Evolutionary conservation across 2,797 vertebrate genomes (phyloP), one percentile per base, ranked within the genome.

Genomic region (Varecia variegata): DNA sequence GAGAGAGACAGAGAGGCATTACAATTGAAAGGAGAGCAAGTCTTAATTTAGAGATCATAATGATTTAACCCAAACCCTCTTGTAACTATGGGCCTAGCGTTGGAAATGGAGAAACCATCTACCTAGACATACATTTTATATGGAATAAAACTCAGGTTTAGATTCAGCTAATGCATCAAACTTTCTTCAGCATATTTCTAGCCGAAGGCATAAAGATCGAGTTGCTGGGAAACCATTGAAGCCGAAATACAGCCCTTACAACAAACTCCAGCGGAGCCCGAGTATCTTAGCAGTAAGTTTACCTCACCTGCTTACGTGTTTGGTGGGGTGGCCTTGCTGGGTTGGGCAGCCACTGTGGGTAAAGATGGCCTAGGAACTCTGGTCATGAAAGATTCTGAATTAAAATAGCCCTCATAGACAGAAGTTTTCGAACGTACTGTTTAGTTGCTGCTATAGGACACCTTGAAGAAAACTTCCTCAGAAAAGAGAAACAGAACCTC

Each of bases 231-330:
- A 99, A 98, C 99, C 99, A 81, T 98, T 99, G 98, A 99, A 99
- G 98, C 99, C 99, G 94, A 99, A 99, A 98, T 99, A 99, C 98
- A 99, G 99, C 95, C 99, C 99, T 32, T 99, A 99, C 97, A 99
- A 99, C 99, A 99, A 99, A 98, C 99, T 99, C 96, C 99, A 99
- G 97, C 98, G 99, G 82, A 98, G 98, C 98, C 98, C 99, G 23
- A 99, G 98, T 97, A 98, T 99, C 96, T 98, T 99, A 98, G 99
- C 99, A 58, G 99, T 99, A 98, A 99, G 99, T 99, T 97, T 58
- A 95, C 86, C 43, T 89, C 52, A 62, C 95, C 89, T 58, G 90
- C 56, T 85, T 54, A 45, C 30, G 25, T 40, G n/a, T 38, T 35
- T n/a, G 60, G 32, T 60, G 30, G 82, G 30, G 47, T 50, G 86